Base-by-base conservation (phyloP, 1,140 invertebrate species). In the Gonioctena quinquepunctata region DNA sequence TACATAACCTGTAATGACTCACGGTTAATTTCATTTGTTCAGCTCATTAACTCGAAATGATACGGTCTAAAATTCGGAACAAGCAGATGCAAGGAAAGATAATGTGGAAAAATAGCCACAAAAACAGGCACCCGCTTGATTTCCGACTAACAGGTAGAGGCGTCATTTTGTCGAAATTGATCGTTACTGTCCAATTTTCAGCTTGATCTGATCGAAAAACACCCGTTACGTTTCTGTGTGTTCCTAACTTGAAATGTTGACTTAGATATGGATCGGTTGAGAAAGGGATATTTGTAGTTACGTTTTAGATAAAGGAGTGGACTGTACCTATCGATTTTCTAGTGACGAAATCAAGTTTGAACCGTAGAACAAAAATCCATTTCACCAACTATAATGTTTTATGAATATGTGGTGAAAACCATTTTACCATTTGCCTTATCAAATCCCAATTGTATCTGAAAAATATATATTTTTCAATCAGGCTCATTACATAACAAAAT, bases 1-100 rank as follows among this genome's bases (percentile, higher is more conserved):
- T 57, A 61, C 59, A 50, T 50, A 18, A 68, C 7, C 67, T 50
- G 48, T 68, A 68, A 68, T 68, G 67, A 68, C 56, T 69, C 68
- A 69, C 60, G 68, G 68, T 69, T 69, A 69, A 69, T 69, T 69
- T 42, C 59, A 64, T 69, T 69, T 63, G 68, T 69, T 62, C 49
- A 57, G 61, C 60, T 64, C 68, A 69, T 69, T 64, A 69, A 69
- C 49, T 52, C 54, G 18, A 64, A 69, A 69, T 69, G 63, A 69
- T 48, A 69, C 22, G 26, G 49, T 64, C 19, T 52, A 25, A 69
- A 68, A 49, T 49, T 52, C 23, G 33, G n/a, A 69, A 62, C 68
- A 69, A 60, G 68, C 61, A 62, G 68, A 63, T 52, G 42, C 23
- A n/a, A 52, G 21, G 18, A 13, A 3, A 21, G 54, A 57, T 57